Percentiles rank a stretch among this genome's conserved stretches.
These are phyloP conservation scores for Coptodon rendalli DNA, from an alignment of 2,113 vertebrate species.

Conservation along the genomic window DNA sequence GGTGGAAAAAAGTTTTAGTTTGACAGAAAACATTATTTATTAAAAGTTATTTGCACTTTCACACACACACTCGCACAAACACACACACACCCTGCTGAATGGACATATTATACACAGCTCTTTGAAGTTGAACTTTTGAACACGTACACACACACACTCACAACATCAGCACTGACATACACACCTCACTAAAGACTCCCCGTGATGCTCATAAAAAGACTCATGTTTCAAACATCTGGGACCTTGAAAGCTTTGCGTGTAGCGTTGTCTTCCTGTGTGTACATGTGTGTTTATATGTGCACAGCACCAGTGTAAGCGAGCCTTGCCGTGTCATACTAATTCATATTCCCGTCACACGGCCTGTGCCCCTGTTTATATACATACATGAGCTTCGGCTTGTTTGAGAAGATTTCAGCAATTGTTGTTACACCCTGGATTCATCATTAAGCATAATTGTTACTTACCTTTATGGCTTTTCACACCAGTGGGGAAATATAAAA, in stretches of 20 bases:
- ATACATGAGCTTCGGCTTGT: not conserved
- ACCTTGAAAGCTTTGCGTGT: constrained; percentile 48
- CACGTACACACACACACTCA: not conserved
- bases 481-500: not conserved
- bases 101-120: constrained; percentile 2
- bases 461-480: not conserved
- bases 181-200: constrained; percentile 25
- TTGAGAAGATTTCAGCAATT: not conserved
- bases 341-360: constrained; percentile 9
- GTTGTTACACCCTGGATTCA: not conserved
- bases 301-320: constrained; percentile 7
- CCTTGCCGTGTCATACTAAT: not conserved
- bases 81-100: not conserved
- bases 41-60: not conserved
- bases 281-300: constrained; percentile 11
- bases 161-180: not conserved
- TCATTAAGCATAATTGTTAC: not conserved
- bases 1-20: not conserved
- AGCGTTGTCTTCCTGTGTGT: constrained; percentile 14
- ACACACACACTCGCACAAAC: not conserved
- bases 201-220: constrained; percentile 41
- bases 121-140: constrained; percentile 57
- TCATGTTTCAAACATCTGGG: constrained; percentile 69
- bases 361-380: not conserved
- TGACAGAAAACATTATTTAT: constrained; percentile 7